Evolutionary conservation across 2,797 vertebrate genomes (phyloP).

Genomic region (Protonibea diacanthus): DNA sequence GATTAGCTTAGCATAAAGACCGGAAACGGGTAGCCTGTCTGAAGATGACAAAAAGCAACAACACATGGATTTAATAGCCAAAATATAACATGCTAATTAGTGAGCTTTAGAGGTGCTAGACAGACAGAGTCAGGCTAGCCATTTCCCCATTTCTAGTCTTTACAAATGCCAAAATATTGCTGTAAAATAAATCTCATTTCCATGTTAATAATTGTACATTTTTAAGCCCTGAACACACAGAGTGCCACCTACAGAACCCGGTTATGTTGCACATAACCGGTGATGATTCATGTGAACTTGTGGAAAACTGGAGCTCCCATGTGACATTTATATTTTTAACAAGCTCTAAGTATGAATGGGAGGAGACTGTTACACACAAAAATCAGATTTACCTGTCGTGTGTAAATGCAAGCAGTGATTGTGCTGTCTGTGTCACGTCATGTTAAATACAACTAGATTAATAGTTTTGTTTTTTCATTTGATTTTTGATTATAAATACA

Average conservation of each 20-base stretch:
- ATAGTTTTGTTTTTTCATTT: constrained; percentile 43
- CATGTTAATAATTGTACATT: neutral
- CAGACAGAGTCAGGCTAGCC: neutral
- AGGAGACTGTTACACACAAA: neutral
- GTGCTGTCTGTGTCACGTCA: constrained; percentile 42
- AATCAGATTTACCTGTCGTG: constrained; percentile 28
- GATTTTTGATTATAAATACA: constrained; percentile 53
- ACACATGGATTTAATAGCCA: neutral
- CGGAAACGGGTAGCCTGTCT: neutral
- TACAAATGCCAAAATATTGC: neutral
- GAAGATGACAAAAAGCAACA: no score
- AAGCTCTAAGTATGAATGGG: neutral
- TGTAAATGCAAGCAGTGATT: constrained; percentile 52
- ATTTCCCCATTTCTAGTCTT: neutral
- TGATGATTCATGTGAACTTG: neutral
- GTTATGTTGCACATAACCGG: neutral
- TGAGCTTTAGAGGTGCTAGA: neutral
- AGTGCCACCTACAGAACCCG: neutral
- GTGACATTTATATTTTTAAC: neutral
- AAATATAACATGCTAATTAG: neutral
- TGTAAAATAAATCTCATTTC: neutral
- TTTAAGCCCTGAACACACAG: neutral
- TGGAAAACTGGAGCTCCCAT: neutral
- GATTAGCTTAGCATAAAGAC: constrained; percentile 3
- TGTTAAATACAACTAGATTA: constrained; percentile 48